These are phyloP conservation scores for Cryptocephalus primarius DNA, from an alignment of 2,888 invertebrate genomes.

Conservation along the genomic window DNA sequence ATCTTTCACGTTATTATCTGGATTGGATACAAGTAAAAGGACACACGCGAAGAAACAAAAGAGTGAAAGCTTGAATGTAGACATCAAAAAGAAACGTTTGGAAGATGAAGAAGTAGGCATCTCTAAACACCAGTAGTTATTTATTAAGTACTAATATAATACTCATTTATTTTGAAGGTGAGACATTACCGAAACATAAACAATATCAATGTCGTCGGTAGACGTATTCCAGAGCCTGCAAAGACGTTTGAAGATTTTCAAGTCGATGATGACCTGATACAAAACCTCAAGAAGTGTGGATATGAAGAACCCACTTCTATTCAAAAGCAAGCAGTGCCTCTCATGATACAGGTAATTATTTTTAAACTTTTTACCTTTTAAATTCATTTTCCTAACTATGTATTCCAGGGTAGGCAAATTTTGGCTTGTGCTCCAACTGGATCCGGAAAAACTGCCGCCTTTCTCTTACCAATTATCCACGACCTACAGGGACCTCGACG, in stretches of 20 bases:
- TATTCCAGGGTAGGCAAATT: conserved; percentile 58
- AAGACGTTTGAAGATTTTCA: conserved; percentile 56
- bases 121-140: conserved; percentile 4
- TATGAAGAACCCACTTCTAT: conserved; percentile 75
- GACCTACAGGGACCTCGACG: conserved; percentile 56
- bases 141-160: conserved; percentile 2
- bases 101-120: conserved; percentile 18
- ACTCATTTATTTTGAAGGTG: conserved; percentile 41
- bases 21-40: conserved; percentile 10
- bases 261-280: conserved; percentile 48
- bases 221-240: conserved; percentile 68
- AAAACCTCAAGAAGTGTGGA: conserved; percentile 59
- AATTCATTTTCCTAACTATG: conserved; percentile 2
- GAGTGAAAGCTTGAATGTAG: conserved; percentile 22
- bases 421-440: conserved; percentile 96
- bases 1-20: conserved; percentile 21
- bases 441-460: conserved; percentile 94
- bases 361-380: not conserved
- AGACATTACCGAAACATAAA: conserved; percentile 64
- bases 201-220: conserved; percentile 69
- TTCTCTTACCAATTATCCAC: conserved; percentile 80
- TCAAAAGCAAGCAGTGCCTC: conserved; percentile 87
- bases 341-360: conserved; percentile 61
- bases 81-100: conserved; percentile 19
- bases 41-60: conserved; percentile 15